Conservation (phyloP, 1,140 invertebrate species). For the Anastrepha obliqua region DNA sequence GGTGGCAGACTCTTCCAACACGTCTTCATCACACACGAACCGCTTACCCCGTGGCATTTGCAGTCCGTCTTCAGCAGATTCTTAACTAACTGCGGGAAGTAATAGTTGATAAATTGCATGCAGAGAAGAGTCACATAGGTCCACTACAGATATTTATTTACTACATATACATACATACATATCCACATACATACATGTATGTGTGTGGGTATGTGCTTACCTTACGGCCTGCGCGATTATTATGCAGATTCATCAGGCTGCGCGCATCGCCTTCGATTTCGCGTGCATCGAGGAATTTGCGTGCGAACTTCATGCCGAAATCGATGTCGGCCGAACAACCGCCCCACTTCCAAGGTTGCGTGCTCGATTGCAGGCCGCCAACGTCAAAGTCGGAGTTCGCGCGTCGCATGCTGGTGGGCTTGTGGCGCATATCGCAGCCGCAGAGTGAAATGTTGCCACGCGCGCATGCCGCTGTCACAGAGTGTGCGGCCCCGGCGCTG, state of each 20-base stretch:
- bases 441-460: conserved; percentile 91
- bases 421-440: conserved; percentile 82
- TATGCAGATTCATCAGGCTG: conserved; percentile 97
- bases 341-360: conserved; percentile 87
- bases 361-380: not conserved
- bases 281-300: conserved; percentile 88
- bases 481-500: conserved; percentile 91
- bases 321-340: conserved; percentile 89
- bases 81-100: conserved; percentile 84
- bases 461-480: conserved; percentile 92
- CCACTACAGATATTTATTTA: not conserved
- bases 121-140: not conserved
- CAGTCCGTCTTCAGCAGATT: conserved; percentile 88
- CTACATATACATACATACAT: too few species aligned
- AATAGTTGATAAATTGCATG: not conserved
- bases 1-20: conserved; percentile 94
- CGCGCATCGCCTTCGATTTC: conserved; percentile 88
- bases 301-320: conserved; percentile 85
- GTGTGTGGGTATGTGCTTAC: conserved; percentile 76
- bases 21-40: conserved; percentile 94
- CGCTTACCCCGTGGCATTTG: conserved; percentile 97
- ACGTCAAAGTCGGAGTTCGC: conserved; percentile 57
- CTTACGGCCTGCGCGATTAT: conserved; percentile 95
- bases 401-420: conserved; percentile 55
- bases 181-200: not conserved